These are phyloP conservation scores for Samia ricini DNA, from an alignment of 1,140 invertebrate species.

Conservation along the genomic window DNA sequence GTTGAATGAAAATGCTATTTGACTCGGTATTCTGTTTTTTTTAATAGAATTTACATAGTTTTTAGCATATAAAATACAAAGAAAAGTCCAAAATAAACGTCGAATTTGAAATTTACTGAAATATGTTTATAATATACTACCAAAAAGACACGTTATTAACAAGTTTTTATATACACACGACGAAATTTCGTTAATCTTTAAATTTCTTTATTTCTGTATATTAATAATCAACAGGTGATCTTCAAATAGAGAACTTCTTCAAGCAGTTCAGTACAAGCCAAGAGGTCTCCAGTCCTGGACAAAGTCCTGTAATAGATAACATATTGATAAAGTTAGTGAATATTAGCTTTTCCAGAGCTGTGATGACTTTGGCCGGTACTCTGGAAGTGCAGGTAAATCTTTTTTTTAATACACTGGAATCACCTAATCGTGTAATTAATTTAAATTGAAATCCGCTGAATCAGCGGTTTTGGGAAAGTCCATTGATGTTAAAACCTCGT, in stretches of 20 bases:
- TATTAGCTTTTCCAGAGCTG: conserved; percentile 83
- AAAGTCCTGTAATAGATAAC: conserved; percentile 82
- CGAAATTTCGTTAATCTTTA: no score
- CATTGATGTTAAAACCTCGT: no score
- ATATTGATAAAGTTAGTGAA: conserved; percentile 83
- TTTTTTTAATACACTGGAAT: neutral
- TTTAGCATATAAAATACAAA: no score
- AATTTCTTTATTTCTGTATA: neutral
- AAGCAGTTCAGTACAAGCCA: conserved; percentile 77
- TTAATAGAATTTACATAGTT: no score
- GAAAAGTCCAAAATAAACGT: no score
- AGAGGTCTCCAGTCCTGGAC: conserved; percentile 41
- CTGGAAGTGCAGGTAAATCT: conserved; percentile 83
- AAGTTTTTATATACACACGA: no score
- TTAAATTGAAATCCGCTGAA: neutral
- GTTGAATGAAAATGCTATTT: no score
- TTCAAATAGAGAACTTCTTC: conserved; percentile 89
- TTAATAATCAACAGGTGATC: conserved; percentile 76
- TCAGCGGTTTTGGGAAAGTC: no score
- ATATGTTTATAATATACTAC: no score
- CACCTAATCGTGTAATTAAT: neutral
- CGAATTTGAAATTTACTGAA: no score
- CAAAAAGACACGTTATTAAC: no score
- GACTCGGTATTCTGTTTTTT: neutral
- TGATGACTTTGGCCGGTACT: conserved; percentile 84